Percentiles rank a stretch among this genome's conserved stretches.
phyloP scores from a whole-genome alignment of 2,797 vertebrate species.

The Micromesistius poutassou region DNA sequence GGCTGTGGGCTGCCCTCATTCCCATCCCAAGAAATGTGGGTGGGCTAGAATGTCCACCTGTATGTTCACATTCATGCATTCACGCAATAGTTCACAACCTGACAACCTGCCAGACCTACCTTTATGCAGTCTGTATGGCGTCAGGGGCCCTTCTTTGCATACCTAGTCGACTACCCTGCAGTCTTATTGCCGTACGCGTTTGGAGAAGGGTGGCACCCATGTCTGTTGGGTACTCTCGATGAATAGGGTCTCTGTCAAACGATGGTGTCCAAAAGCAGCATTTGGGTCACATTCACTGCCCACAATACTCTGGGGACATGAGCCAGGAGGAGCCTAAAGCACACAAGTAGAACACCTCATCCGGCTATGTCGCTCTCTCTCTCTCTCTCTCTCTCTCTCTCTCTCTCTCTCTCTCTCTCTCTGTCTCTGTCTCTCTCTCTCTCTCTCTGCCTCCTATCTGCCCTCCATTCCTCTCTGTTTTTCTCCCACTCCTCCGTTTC shows the following conservation, averaged over 20 bases:
- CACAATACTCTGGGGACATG: constrained; percentile 62
- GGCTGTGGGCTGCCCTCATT: constrained; percentile 50
- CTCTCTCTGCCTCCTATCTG: background rate
- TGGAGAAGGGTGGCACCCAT: background rate
- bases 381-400: constrained; percentile 31
- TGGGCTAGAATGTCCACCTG: constrained; percentile 17
- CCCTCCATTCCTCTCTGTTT: too few species aligned
- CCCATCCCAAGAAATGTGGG: constrained; percentile 18
- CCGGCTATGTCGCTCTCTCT: constrained; percentile 43
- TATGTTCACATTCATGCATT: background rate
- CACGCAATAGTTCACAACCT: background rate
- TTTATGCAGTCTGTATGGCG: background rate
- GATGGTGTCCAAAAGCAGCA: constrained; percentile 55
- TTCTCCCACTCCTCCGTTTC: constrained; percentile 5
- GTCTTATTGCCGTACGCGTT: background rate
- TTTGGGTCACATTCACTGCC: constrained; percentile 73
- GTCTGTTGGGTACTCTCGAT: constrained; percentile 25
- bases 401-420: constrained; percentile 51
- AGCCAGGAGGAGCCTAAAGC: constrained; percentile 64
- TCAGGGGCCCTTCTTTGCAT: background rate
- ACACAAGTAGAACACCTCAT: constrained; percentile 77
- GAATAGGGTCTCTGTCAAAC: constrained; percentile 43
- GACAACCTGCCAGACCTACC: background rate
- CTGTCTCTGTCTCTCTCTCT: constrained; percentile 27
- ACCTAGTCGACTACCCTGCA: background rate